These are phyloP conservation scores for Auanema freiburgensis DNA, from an alignment of 2,888 invertebrate genomes.

Conservation along the genomic window DNA sequence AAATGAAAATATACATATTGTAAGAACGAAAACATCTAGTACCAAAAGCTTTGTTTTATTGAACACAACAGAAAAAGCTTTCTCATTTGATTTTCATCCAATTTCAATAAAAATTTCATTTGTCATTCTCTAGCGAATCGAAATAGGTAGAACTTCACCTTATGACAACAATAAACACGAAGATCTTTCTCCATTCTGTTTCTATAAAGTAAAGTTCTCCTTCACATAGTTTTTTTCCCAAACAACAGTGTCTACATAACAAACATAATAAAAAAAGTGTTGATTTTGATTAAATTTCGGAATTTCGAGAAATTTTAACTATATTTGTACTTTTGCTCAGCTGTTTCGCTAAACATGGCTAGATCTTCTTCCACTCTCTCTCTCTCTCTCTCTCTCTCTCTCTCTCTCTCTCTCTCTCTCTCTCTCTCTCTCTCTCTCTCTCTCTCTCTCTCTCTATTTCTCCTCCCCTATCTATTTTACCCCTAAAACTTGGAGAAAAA, in stretches of 20 bases:
- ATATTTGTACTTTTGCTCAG: not conserved
- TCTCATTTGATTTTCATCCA: too few relatives aligned
- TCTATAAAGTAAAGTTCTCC: too few relatives aligned
- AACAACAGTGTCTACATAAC: not conserved
- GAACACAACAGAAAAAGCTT: too few relatives aligned
- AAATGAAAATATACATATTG: too few relatives aligned
- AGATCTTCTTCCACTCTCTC: constrained; percentile 1
- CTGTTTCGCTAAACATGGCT: not conserved
- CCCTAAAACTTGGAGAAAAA: too few relatives aligned
- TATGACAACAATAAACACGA: too few relatives aligned
- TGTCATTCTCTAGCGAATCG: too few relatives aligned
- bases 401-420: constrained; percentile 11
- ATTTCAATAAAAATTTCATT: too few relatives aligned
- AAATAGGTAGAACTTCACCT: too few relatives aligned
- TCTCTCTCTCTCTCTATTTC: constrained; percentile 4
- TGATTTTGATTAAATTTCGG: not conserved
- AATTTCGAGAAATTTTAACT: not conserved
- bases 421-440: not conserved
- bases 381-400: constrained; percentile 5
- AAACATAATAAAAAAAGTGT: not conserved
- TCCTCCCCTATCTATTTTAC: not conserved
- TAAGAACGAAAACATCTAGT: too few relatives aligned
- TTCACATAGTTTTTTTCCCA: not conserved
- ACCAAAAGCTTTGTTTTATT: too few relatives aligned
- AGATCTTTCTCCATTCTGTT: too few relatives aligned